These are phyloP conservation scores for Agonopterix subpropinquella DNA, from an alignment of 2,888 invertebrate genomes.

Conservation along the genomic window DNA sequence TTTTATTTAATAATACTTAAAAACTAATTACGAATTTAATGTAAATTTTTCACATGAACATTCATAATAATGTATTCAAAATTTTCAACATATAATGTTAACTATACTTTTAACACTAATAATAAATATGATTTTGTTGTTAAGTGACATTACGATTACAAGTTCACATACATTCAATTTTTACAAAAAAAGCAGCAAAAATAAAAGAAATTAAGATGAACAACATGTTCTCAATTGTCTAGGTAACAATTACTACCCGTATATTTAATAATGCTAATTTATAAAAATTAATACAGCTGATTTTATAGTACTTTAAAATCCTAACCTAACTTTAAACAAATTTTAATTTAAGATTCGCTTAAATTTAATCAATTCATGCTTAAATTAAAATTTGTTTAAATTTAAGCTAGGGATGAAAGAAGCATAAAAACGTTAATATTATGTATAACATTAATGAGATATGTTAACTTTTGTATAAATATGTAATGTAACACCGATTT, in stretches of 20 bases:
- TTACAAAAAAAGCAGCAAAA: conserved; percentile 13
- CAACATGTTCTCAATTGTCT: neutral
- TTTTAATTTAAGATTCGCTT: conserved; percentile 5
- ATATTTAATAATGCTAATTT: conserved; percentile 10
- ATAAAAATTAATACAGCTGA: conserved; percentile 7
- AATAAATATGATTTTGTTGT: conserved; percentile 33
- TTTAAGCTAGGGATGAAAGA: conserved; percentile 21
- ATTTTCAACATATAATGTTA: conserved; percentile 26
- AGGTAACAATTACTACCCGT: conserved; percentile 13
- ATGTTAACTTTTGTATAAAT: conserved; percentile 46
- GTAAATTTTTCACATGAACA: conserved; percentile 28
- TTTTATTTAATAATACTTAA: conserved; percentile 19
- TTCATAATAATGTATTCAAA: conserved; percentile 29
- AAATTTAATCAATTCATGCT: neutral
- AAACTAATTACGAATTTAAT: conserved; percentile 22
- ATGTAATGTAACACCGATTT: conserved; percentile 3
- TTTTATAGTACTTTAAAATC: conserved; percentile 1
- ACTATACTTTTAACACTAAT: conserved; percentile 37
- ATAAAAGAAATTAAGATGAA: neutral
- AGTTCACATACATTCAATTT: conserved; percentile 26
- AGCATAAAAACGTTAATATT: conserved; percentile 30
- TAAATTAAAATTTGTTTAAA: conserved; percentile 11
- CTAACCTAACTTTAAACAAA: conserved; percentile 6
- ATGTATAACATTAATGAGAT: conserved; percentile 41
- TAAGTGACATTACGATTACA: conserved; percentile 53